These are phyloP conservation scores for Drosophila kambysellisi DNA, from an alignment of 2,888 invertebrate species.

Conservation along the genomic window DNA sequence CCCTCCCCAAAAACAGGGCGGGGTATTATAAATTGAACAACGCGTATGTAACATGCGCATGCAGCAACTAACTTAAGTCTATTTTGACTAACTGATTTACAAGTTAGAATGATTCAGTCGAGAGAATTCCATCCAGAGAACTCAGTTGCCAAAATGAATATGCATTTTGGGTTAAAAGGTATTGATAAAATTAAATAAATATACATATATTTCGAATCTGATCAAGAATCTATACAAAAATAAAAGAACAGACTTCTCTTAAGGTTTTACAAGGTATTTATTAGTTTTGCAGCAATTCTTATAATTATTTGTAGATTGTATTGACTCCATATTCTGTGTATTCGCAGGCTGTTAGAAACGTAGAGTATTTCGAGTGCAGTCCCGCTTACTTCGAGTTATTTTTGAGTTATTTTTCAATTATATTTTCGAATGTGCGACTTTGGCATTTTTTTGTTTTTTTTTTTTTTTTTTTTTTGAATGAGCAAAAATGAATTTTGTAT, in stretches of 20 bases:
- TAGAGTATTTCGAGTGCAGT: conserved; percentile 26
- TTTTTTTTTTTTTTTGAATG: conserved; percentile 28
- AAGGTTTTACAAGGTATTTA: neutral
- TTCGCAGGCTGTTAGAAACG: neutral
- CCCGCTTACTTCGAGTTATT: neutral
- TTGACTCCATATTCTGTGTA: neutral
- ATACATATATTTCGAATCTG: neutral
- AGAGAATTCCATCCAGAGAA: neutral
- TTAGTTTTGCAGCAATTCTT: neutral
- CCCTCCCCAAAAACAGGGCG: neutral
- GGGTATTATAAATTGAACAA: neutral
- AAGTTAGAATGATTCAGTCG: neutral
- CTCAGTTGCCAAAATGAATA: neutral
- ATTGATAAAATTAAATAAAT: neutral
- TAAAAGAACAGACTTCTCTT: neutral
- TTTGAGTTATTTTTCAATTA: conserved; percentile 20
- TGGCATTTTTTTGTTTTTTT: conserved; percentile 9
- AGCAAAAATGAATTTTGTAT: conserved; percentile 38
- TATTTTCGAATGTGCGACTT: conserved; percentile 26
- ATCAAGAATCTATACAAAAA: neutral
- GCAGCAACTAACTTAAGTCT: neutral
- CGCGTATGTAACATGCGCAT: neutral
- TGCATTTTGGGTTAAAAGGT: neutral
- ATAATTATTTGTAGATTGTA: neutral
- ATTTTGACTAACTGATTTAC: neutral